Evolutionary conservation across 2,888 invertebrate genomes (phyloP), one percentile per base, ranked within the genome.

Genomic region (Phalera bucephala): DNA sequence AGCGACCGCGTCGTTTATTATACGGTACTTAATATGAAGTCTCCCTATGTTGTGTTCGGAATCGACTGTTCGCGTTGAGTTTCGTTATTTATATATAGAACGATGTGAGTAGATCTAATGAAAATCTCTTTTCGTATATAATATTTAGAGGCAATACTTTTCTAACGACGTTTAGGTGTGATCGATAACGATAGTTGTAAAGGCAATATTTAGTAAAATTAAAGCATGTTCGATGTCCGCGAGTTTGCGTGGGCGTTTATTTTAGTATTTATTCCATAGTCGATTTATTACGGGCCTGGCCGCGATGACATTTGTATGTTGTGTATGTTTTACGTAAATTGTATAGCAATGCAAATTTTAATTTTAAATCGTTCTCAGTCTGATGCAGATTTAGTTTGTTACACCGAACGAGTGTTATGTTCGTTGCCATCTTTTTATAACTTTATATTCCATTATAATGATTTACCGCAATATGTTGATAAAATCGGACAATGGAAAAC

Each of bases 141-240:
- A 80, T 76, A 78, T 78, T 80, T 86, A 88, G 85, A 81, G 82
- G 84, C 85, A 83, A 83, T 87, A 87, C 82, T 84, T 85, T 87
- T 86, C 75, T 85, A 84, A 86, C 77, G 80, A 81, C 78, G 78
- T 82, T 77, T 86, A 87, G 83, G 77, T 82, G 85, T 86, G 72
- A 80, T 72, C 77, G 74, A 77, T 80, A 82, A 86, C 81, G 82
- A 83, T 87, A 87, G 80, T 66, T 77, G 72, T 80, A 79, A 83
- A 76, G 64, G 77, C 78, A 80, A 80, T 79, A 79, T 81, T 78
- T 82, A 83, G 79, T 82, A 53, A 72, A 64, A 73, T 72, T 70
- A 64, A 72, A 73, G 58, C 69, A 75, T 76, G 60, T 69, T 71
- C 63, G 60, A 56, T 74, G 65, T 74, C 62, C 53, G 71, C 61